Conservation (phyloP, 2,888 invertebrate genomes). For the Lampropteryx suffumata region DNA sequence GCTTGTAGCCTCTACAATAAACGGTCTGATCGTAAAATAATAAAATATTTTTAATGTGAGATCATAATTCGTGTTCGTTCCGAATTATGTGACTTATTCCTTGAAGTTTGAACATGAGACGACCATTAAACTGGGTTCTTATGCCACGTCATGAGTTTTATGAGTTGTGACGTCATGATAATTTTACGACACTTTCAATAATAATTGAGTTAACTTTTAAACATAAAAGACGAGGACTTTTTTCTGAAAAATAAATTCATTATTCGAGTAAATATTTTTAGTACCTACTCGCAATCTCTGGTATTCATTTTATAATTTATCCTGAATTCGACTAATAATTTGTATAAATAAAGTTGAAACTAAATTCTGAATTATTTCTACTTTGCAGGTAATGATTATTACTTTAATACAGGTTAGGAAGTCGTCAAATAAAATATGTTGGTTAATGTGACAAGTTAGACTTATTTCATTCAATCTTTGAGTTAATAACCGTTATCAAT, state of each 20-base stretch:
- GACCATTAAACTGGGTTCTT: conserved; percentile 38
- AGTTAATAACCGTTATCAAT: conserved; percentile 26
- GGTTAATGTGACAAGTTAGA: too few relatives aligned
- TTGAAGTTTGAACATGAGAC: conserved; percentile 42
- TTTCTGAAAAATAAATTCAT: too few relatives aligned
- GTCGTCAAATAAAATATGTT: too few relatives aligned
- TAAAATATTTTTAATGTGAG: conserved; percentile 53
- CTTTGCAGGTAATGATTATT: too few relatives aligned
- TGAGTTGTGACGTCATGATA: conserved; percentile 32
- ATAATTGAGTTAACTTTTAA: not conserved
- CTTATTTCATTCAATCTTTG: not conserved
- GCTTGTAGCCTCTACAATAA: conserved; percentile 28
- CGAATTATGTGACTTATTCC: conserved; percentile 49
- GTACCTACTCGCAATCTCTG: too few relatives aligned
- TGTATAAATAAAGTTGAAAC: too few relatives aligned
- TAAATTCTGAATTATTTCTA: too few relatives aligned
- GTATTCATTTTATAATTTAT: too few relatives aligned
- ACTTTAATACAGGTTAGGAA: too few relatives aligned
- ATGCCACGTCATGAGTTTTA: conserved; percentile 28
- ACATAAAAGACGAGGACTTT: too few relatives aligned
- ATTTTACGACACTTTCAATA: conserved; percentile 17
- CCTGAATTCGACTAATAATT: too few relatives aligned
- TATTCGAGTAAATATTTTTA: too few relatives aligned
- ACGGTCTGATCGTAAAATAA: conserved; percentile 41
- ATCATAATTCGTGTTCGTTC: conserved; percentile 45